Base-by-base conservation (phyloP, 2,888 invertebrate genomes). In the Pediacus dermestoides region DNA sequence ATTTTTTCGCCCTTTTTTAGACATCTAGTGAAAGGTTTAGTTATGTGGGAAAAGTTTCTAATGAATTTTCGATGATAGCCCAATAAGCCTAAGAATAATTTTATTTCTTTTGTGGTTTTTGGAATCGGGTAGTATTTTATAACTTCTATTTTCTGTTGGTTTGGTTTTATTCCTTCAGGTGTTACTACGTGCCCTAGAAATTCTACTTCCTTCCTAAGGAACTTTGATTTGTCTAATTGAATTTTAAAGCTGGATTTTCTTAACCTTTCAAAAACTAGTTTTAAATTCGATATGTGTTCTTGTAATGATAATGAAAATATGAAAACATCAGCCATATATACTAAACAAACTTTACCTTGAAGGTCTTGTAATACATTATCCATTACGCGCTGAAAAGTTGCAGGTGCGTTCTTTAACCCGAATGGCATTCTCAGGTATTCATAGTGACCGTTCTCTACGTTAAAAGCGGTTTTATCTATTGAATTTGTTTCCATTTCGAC, bases 331-430 rank as follows among this genome's bases (percentile, higher is more conserved):
- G 39, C 46, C 28, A 46, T 23, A 26, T 46, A 46, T n/a, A 44
- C 37, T 52, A 54, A 31, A 7, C 50, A 53, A 14, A 30, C 46
- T 45, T 52, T 53, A 15, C 44, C 39, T 21, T 48, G 36, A 3
- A 52, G 37, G 7, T 49, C 54, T 10, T 38, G 21, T 16, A 59
- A 30, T 2, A 58, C 36, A 25, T 46, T 46, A 37, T 58, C 51
- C 54, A 58, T 60, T 0, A 55, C 40, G 1, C 54, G 21, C 36
- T 57, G 53, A 38, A 58, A 57, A 0, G 52, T 58, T n/a, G n/a
- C n/a, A n/a, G n/a, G n/a, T n/a, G n/a, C n/a, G n/a, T n/a, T n/a
- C 40, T 51, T 53, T n/a, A 54, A 32, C 4, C 54, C 53, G 26
- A 59, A 53, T 6, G 57, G 55, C 53, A 57, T 56, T n/a, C 54